Evolutionary conservation across 2,888 invertebrate species (phyloP).

Genomic region (Aspidiotus destructor): DNA sequence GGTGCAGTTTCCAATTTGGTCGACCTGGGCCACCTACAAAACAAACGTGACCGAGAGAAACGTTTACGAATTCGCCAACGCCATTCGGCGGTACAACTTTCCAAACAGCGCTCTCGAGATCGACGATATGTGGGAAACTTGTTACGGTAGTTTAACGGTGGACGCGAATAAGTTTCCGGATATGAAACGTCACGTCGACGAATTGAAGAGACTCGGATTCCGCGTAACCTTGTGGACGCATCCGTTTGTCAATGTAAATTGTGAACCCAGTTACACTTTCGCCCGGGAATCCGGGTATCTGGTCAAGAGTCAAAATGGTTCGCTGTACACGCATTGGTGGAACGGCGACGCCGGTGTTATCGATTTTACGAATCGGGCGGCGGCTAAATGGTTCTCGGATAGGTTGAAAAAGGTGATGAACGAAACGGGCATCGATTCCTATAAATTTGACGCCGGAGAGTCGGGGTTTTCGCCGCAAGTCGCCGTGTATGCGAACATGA

Average conservation of each 20-base stretch:
- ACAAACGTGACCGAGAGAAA: slow-evolving; percentile 54
- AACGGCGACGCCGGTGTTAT: slow-evolving; percentile 49
- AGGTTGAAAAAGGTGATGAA: slow-evolving; percentile 49
- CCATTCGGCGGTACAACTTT: slow-evolving; percentile 54
- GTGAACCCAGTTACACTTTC: slow-evolving; percentile 50
- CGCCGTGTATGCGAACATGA: slow-evolving; percentile 13
- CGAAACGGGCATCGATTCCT: slow-evolving; percentile 57
- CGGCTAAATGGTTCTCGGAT: slow-evolving; percentile 44
- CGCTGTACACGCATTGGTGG: slow-evolving; percentile 45
- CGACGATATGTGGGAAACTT: slow-evolving; percentile 79
- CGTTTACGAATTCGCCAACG: slow-evolving; percentile 56
- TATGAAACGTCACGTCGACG: slow-evolving; percentile 51
- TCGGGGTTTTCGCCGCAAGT: slow-evolving; percentile 22
- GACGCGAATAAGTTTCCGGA: slow-evolving; percentile 59
- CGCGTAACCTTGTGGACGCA: slow-evolving; percentile 74
- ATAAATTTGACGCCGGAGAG: slow-evolving; percentile 77
- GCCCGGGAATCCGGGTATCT: slow-evolving; percentile 48
- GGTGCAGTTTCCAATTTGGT: slow-evolving; percentile 75
- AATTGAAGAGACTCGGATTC: slow-evolving; percentile 52
- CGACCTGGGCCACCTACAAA: slow-evolving; percentile 72
- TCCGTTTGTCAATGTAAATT: slow-evolving; percentile 71
- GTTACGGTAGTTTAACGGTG: slow-evolving; percentile 65
- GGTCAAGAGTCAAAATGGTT: slow-evolving; percentile 42
- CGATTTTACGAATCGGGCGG: slow-evolving; percentile 56
- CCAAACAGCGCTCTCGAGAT: slow-evolving; percentile 68